Base-by-base conservation (phyloP, 2,888 invertebrate genomes). In the Leucophora obtusa region DNA sequence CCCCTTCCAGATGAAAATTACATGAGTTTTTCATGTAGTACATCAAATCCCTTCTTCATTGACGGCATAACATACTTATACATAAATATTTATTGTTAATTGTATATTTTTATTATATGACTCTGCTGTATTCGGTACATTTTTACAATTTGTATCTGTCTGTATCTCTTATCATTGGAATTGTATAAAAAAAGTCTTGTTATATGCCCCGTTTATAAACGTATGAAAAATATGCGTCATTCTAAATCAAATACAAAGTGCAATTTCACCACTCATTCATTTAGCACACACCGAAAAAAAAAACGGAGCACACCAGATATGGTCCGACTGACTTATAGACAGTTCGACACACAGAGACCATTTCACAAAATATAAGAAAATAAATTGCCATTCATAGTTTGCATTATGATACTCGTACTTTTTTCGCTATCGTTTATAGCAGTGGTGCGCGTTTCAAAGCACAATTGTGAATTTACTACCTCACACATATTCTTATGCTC, bases 201-300 rank as follows among this genome's bases (percentile, higher is more conserved):
- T 59, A 59, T 43, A 74, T 66, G 66, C 59, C 73, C 59, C 71
- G 47, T 54, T 71, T 54, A 65, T 71, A 75, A n/a, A 63, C 70
- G 66, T 60, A 70, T 70, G 50, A 28, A 70, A 58, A 58, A 70
- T 70, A 75, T 80, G 79, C 79, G 79, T 80, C 79, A 80, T 80
- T 72, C 70, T 56, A 74, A 74, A 70, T 74, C 79, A 79, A 79
- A 79, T 79, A 80, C 80, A 80, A 76, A 80, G 72, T 80, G 80
- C 80, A 80, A 76, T 77, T 73, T 81, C 77, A 81, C 72, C 81
- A 81, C 38, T 69, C 69, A 51, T 51, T 47, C 59, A 15, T 28
- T 59, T 17, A 17, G 17, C 28, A 17, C 33, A 33, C 33, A 43
- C 28, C 6, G 38, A 14, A 43, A 15, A 17, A 1, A 14, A 43